A percentile compares a stretch with the other conserved stretches of the same genome.
phyloP scores from a whole-genome alignment of 2,797 vertebrate genomes.

The Sphenopsis melanotis region DNA sequence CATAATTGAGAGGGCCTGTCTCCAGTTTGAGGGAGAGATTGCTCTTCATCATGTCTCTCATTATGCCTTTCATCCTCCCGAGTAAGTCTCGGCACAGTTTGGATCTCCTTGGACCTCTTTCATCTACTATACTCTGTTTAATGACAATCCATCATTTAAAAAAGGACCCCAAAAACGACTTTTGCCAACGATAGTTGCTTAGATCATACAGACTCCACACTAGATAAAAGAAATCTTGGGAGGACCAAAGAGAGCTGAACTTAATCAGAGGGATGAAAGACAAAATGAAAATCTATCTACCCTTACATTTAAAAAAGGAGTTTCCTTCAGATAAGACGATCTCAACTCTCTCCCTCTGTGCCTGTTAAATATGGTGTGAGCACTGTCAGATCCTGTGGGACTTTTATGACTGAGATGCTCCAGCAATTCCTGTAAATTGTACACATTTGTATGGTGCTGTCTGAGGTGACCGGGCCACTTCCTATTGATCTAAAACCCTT shows the following conservation, averaged over 20 bases:
- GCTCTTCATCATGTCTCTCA: slow-evolving; percentile 46
- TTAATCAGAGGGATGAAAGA: slow-evolving; percentile 51
- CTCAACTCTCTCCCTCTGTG: not conserved
- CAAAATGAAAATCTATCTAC: slow-evolving; percentile 47
- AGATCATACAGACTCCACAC: slow-evolving; percentile 30
- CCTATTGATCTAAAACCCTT: slow-evolving; percentile 46
- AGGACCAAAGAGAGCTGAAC: slow-evolving; percentile 46
- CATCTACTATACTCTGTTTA: slow-evolving; percentile 46
- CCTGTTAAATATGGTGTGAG: slow-evolving; percentile 43
- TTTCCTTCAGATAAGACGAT: slow-evolving; percentile 54
- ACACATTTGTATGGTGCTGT: slow-evolving; percentile 20
- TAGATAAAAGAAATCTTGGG: slow-evolving; percentile 52
- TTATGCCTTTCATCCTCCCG: slow-evolving; percentile 55
- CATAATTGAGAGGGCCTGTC: slow-evolving; percentile 29
- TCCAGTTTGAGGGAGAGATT: slow-evolving; percentile 11
- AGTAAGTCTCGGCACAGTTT: slow-evolving; percentile 41
- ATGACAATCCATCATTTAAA: slow-evolving; percentile 50
- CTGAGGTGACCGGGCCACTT: slow-evolving; percentile 17
- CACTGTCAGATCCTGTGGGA: slow-evolving; percentile 20
- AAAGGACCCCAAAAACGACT: slow-evolving; percentile 13
- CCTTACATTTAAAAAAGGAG: slow-evolving; percentile 49
- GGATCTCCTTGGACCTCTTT: slow-evolving; percentile 49
- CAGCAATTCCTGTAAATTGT: slow-evolving; percentile 43
- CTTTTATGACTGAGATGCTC: slow-evolving; percentile 46
- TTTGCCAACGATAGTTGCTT: slow-evolving; percentile 25